Conservation (phyloP, 2,797 vertebrate genomes). For the Gila robusta region DNA sequence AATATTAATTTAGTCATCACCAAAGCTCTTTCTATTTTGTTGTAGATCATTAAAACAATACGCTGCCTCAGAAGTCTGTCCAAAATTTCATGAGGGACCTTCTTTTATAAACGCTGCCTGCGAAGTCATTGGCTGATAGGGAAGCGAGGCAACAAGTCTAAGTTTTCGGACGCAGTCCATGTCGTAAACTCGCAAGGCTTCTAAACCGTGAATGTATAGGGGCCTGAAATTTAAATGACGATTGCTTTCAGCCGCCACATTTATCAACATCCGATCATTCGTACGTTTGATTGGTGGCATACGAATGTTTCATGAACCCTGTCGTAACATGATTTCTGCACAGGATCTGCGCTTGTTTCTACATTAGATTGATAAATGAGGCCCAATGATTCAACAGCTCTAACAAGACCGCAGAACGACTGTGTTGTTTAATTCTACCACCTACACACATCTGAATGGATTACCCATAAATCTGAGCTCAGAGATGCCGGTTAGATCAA, state of each 20-base stretch:
- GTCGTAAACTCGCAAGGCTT: background rate
- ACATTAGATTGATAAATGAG: background rate
- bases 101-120: background rate
- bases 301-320: background rate
- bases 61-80: background rate
- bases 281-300: background rate
- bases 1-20: background rate
- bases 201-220: background rate
- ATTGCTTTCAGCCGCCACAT: background rate
- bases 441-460: constrained; percentile 30
- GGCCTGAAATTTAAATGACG: background rate
- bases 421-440: constrained; percentile 13
- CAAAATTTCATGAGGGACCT: background rate
- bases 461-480: constrained; percentile 28
- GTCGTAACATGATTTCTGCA: background rate
- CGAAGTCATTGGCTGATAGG: too few relatives aligned
- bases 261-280: fast-evolving
- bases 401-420: background rate
- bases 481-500: constrained; percentile 27
- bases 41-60: background rate
- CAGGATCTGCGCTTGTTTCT: background rate
- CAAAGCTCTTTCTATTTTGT: background rate
- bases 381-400: background rate
- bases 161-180: background rate
- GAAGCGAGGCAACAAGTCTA: too few relatives aligned